These are phyloP conservation scores for Ageneiosus marmoratus DNA, from an alignment of 2,113 vertebrate genomes.

Conservation along the genomic window DNA sequence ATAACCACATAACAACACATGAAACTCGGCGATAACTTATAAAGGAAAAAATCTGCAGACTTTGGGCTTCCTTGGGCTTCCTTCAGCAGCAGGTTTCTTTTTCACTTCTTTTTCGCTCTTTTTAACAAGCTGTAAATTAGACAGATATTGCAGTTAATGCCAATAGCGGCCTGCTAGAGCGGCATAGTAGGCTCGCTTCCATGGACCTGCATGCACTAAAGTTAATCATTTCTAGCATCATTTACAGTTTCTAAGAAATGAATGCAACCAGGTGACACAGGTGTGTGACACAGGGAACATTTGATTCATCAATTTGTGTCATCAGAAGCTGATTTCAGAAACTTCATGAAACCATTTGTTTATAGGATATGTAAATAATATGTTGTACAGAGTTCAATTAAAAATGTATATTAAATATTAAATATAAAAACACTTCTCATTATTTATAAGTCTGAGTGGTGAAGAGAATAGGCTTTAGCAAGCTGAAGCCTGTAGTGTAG, in stretches of 20 bases:
- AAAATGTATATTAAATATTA: background rate
- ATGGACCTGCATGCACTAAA: slow-evolving; percentile 56
- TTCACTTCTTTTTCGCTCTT: slow-evolving; percentile 67
- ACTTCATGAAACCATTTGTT: slow-evolving; percentile 47
- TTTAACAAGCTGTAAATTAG: slow-evolving; percentile 74
- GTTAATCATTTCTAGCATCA: slow-evolving; percentile 1
- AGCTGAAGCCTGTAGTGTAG: slow-evolving; percentile 48
- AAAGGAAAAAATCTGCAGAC: slow-evolving; percentile 69
- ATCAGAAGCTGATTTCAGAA: slow-evolving; percentile 16
- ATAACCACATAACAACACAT: slow-evolving; percentile 50
- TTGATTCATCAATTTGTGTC: background rate
- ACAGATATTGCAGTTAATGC: slow-evolving; percentile 70
- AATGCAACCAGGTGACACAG: background rate
- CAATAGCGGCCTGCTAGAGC: slow-evolving; percentile 52
- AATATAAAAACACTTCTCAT: slow-evolving; percentile 9
- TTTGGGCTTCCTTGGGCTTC: slow-evolving; percentile 67
- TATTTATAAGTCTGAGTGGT: slow-evolving; percentile 57
- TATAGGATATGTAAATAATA: slow-evolving; percentile 15
- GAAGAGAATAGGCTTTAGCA: slow-evolving; percentile 52
- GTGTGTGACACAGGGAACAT: background rate
- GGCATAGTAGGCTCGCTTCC: slow-evolving; percentile 42
- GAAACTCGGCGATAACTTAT: slow-evolving; percentile 64
- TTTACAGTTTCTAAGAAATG: background rate
- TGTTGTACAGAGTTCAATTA: background rate
- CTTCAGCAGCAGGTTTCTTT: slow-evolving; percentile 65